A percentile compares a stretch with the other conserved stretches of the same genome.
These are phyloP conservation scores for Zosterops lateralis DNA, from an alignment of 2,113 vertebrate genomes.

Conservation along the genomic window DNA sequence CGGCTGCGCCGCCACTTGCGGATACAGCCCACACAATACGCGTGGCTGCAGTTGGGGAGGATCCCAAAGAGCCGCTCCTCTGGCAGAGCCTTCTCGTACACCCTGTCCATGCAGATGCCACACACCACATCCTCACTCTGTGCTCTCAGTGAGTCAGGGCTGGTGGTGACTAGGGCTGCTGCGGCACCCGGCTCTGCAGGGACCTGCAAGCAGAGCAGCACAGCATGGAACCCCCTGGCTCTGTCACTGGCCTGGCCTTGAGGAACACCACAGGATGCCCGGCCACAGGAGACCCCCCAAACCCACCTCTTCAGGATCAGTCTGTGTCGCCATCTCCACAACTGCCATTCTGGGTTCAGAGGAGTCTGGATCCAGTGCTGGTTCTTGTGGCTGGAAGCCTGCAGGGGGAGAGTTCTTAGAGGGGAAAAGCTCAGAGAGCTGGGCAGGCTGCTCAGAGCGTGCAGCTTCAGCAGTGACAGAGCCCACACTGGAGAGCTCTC, in stretches of 20 bases:
- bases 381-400: not conserved
- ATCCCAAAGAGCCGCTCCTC: conserved; percentile 81
- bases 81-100: conserved; percentile 76
- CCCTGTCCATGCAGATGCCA: conserved; percentile 92
- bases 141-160: not conserved
- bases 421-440: not conserved
- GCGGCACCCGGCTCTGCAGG: fast-evolving
- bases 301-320: not conserved
- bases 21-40: conserved; percentile 85
- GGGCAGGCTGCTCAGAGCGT: not conserved
- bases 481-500: not conserved
- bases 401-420: not conserved
- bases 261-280: fast-evolving
- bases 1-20: conserved; percentile 81
- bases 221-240: fast-evolving
- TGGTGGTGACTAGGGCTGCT: fast-evolving
- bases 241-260: fast-evolving
- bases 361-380: not conserved
- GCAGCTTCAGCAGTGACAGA: not conserved
- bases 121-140: conserved; percentile 79
- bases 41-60: conserved; percentile 85
- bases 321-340: fast-evolving
- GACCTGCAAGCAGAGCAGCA: not conserved
- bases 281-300: fast-evolving
- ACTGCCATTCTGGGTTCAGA: not conserved